A percentile compares a stretch with the other conserved stretches of the same genome.
phyloP scores from a whole-genome alignment of 2,113 vertebrate genomes.

The Corynorhinus townsendii region DNA sequence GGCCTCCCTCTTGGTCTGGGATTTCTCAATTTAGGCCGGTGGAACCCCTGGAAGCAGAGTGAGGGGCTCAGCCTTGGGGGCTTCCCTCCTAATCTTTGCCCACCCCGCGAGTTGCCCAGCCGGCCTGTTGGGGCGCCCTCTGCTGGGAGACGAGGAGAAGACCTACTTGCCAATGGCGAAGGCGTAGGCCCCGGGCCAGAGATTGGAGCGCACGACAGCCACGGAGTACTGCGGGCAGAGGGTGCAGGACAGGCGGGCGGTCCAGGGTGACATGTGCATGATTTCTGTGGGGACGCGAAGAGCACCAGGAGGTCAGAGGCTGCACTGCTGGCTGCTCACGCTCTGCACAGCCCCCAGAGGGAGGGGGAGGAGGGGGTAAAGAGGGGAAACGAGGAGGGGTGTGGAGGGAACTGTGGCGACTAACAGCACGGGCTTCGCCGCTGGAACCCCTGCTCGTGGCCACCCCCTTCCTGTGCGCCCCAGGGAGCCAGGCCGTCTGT shows the following conservation, averaged over 20 bases:
- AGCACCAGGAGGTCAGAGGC: not conserved
- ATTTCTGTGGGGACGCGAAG: conserved; percentile 75
- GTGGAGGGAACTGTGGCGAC: not conserved
- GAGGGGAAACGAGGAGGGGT: not conserved
- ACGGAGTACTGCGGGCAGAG: conserved; percentile 84
- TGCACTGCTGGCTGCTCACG: rapidly evolving
- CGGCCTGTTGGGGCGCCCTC: too few species aligned
- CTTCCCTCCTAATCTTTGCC: not conserved
- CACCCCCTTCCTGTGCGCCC: not conserved
- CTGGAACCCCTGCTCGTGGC: not conserved
- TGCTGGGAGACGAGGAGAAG: not conserved
- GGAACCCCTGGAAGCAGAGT: not conserved
- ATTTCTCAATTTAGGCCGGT: not conserved
- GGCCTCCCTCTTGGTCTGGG: not conserved
- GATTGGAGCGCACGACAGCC: conserved; percentile 85
- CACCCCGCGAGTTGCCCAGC: not conserved
- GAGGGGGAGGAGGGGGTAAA: too few species aligned
- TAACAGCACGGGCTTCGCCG: rapidly evolving
- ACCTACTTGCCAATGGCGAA: conserved; percentile 86
- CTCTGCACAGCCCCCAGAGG: not conserved
- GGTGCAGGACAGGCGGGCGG: conserved; percentile 80
- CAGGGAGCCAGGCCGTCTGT: not conserved
- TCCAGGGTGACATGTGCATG: conserved; percentile 84
- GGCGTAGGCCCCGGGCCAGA: conserved; percentile 88
- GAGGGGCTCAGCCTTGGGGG: not conserved